phyloP scores from a whole-genome alignment of 2,797 vertebrate species.

The Hapalemur alaotrensis region DNA sequence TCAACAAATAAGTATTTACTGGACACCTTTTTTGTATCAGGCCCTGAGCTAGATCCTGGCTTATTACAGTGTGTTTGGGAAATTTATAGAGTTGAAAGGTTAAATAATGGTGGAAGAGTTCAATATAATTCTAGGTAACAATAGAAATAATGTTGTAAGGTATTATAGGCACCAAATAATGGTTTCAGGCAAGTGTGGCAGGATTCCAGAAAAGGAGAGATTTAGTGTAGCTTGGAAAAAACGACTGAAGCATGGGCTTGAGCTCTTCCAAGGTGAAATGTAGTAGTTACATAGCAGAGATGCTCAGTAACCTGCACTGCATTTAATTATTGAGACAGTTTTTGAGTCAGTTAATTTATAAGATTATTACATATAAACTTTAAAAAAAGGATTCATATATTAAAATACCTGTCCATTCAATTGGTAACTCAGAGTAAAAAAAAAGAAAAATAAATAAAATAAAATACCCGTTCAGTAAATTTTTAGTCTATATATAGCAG shows the following conservation, averaged over 20 bases:
- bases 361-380: background rate
- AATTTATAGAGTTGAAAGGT: conserved; percentile 8
- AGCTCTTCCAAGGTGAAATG: background rate
- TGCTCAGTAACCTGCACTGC: background rate
- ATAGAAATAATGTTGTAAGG: background rate
- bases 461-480: background rate
- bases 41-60: background rate
- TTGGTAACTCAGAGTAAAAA: too few species aligned
- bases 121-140: background rate
- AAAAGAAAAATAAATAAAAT: too few species aligned
- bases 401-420: background rate
- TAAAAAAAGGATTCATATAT: background rate
- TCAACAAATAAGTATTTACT: background rate
- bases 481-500: background rate
- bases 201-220: conserved; percentile 16
- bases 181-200: background rate
- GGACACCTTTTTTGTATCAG: background rate
- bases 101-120: background rate
- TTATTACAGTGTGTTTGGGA: background rate
- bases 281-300: background rate
- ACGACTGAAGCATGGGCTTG: background rate
- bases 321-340: conserved; percentile 17
- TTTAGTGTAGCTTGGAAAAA: background rate
- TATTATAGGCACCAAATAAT: background rate
- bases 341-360: conserved; percentile 25